Conservation (phyloP, 2,888 invertebrate species). For the Rotaria socialis region DNA sequence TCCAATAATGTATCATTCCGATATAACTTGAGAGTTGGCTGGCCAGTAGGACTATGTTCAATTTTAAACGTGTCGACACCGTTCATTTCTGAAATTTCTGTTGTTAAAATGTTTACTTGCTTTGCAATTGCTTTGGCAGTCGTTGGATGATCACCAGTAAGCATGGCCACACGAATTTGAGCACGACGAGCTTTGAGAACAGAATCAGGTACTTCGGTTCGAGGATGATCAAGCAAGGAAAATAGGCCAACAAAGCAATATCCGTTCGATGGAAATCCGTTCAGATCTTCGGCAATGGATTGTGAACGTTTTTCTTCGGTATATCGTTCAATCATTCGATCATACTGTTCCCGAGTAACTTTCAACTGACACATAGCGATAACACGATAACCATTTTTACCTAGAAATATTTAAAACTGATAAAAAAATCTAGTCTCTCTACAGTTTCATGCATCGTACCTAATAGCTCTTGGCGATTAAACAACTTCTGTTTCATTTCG, state of each 20-base stretch:
- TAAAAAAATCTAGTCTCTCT: too few species aligned
- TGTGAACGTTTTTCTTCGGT: not conserved
- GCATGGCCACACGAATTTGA: conserved; percentile 36
- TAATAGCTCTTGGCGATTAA: conserved; percentile 33
- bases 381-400: conserved; percentile 15
- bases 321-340: not conserved
- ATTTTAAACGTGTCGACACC: not conserved
- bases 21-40: not conserved
- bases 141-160: conserved; percentile 40
- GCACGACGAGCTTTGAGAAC: conserved; percentile 38
- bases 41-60: not conserved
- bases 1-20: not conserved
- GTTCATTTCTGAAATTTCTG: not conserved
- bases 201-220: conserved; percentile 35
- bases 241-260: conserved; percentile 40
- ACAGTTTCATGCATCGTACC: not conserved
- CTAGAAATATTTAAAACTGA: too few species aligned
- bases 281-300: not conserved
- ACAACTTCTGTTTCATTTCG: conserved; percentile 33
- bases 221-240: conserved; percentile 39
- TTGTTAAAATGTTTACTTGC: conserved; percentile 37
- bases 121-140: conserved; percentile 37
- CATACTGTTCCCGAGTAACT: not conserved
- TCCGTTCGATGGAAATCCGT: not conserved
- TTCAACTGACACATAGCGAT: not conserved